Evolutionary conservation across 2,797 vertebrate species (phyloP).

Genomic region (Myotis daubentonii): DNA sequence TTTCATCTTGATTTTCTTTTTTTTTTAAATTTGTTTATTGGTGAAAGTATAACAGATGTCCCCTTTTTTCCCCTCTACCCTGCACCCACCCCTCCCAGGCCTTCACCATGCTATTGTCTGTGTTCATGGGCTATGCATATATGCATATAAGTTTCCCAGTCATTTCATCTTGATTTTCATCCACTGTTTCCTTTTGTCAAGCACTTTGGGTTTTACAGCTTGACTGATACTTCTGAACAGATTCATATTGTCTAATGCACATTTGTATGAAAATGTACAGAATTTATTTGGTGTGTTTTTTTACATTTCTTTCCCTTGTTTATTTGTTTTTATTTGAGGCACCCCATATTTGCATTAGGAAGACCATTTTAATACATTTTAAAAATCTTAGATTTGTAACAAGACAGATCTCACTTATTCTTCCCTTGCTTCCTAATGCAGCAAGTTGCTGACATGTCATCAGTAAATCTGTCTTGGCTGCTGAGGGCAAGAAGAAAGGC

Average conservation of each 20-base stretch:
- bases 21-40: too few relatives aligned
- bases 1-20: slow-evolving; percentile 63
- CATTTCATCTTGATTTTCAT: background rate
- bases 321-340: slow-evolving; percentile 66
- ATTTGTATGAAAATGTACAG: slow-evolving; percentile 61
- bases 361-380: slow-evolving; percentile 72
- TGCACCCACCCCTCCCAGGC: too few relatives aligned
- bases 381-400: slow-evolving; percentile 11
- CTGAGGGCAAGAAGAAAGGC: slow-evolving; percentile 36
- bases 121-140: too few relatives aligned
- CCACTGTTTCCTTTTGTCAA: slow-evolving; percentile 29
- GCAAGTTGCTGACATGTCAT: background rate
- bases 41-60: too few relatives aligned
- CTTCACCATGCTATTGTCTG: too few relatives aligned
- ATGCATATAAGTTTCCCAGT: too few relatives aligned
- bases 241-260: slow-evolving; percentile 43
- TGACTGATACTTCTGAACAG: slow-evolving; percentile 66
- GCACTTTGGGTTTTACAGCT: slow-evolving; percentile 63
- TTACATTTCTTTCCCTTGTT: slow-evolving; percentile 63
- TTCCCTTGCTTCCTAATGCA: slow-evolving; percentile 12
- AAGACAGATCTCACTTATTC: background rate
- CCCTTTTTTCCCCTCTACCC: too few relatives aligned
- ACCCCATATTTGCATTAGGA: slow-evolving; percentile 60
- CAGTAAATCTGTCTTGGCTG: background rate
- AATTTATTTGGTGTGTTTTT: background rate